Conservation (phyloP, 2,797 vertebrate genomes). For the Melanotaenia trifasciata region DNA sequence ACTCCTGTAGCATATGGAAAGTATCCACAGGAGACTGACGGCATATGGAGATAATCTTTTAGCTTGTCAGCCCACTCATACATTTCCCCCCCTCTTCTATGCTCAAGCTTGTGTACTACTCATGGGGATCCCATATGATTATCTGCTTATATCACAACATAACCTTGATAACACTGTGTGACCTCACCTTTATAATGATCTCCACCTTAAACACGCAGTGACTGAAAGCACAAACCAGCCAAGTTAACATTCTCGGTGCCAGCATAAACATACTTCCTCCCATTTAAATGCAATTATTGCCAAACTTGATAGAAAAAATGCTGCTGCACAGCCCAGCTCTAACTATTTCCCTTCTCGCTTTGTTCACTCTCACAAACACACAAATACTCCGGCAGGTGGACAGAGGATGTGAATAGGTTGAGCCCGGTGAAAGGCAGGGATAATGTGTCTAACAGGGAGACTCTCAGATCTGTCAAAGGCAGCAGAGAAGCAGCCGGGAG, state of each 20-base stretch:
- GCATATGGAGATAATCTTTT: slow-evolving; percentile 56
- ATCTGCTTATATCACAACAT: slow-evolving; percentile 33
- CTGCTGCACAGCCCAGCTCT: neutral
- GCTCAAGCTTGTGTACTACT: slow-evolving; percentile 31
- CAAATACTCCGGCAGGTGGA: slow-evolving; percentile 29
- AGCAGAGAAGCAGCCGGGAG: slow-evolving; percentile 67
- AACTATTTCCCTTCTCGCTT: slow-evolving; percentile 1
- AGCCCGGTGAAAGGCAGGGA: slow-evolving; percentile 57
- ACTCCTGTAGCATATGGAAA: slow-evolving; percentile 45
- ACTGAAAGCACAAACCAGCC: slow-evolving; percentile 14
- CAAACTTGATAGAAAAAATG: slow-evolving; percentile 16
- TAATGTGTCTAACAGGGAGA: slow-evolving; percentile 74
- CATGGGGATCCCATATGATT: slow-evolving; percentile 41
- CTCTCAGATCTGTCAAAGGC: slow-evolving; percentile 76
- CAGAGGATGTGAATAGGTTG: slow-evolving; percentile 43
- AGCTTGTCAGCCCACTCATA: slow-evolving; percentile 33
- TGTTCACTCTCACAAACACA: slow-evolving; percentile 3
- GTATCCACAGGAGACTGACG: slow-evolving; percentile 27
- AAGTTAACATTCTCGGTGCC: slow-evolving; percentile 12
- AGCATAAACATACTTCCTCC: slow-evolving; percentile 8
- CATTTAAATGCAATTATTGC: slow-evolving; percentile 2
- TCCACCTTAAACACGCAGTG: slow-evolving; percentile 9
- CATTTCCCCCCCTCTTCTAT: neutral
- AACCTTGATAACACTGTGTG: slow-evolving; percentile 25
- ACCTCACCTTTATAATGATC: slow-evolving; percentile 27